Base-by-base conservation (phyloP, 2,113 vertebrate species). In the Setophaga petechia region DNA sequence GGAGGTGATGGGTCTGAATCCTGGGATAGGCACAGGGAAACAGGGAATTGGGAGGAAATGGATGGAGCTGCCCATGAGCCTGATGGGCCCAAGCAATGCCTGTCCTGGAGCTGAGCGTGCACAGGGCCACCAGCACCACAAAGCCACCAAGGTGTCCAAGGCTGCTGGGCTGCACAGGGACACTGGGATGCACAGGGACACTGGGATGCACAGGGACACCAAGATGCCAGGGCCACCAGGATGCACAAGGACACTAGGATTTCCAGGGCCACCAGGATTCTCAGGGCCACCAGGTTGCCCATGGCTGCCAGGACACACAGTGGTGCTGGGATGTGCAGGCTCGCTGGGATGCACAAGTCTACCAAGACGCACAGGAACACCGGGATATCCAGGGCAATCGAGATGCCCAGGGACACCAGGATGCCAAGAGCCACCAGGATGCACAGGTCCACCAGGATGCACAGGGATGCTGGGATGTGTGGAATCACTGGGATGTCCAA, bases 21-120 rank as follows among this genome's bases (percentile, higher is more conserved):
- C 28, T 1, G 7, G 33, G 44, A 46, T 1, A 7, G 44, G 30
- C 35, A 4, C 39, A 6, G 43, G 67, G n/a, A 63, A 33, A 22
- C 54, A 8, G 46, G 69, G 62, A 75, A 66, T 0, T 15, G 4
- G 1, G 6, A 15, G 6, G 5, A 12, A 75, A 19, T 5, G 9
- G 75, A 3, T 10, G 35, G 23, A 44, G 47, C 11, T 58, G 58
- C 27, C 52, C 17, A 1, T 5, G 30, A 43, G 72, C 7, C 2
- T 2, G 37, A 24, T 11, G 35, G 28, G 9, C 30, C 57, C 1
- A 0, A 28, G 12, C 0, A 0, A 13, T 7, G n/a, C 12, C 61
- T n/a, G 22, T 35, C 23, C 61, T 51, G 62, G n/a, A 75, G 23
- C 30, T n/a, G 24, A 18, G 78, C 0, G 43, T 18, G 41, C 23